Evolutionary conservation across 2,797 vertebrate genomes (phyloP), one percentile per base, ranked within the genome.

Genomic region (Ispidina lecontei): DNA sequence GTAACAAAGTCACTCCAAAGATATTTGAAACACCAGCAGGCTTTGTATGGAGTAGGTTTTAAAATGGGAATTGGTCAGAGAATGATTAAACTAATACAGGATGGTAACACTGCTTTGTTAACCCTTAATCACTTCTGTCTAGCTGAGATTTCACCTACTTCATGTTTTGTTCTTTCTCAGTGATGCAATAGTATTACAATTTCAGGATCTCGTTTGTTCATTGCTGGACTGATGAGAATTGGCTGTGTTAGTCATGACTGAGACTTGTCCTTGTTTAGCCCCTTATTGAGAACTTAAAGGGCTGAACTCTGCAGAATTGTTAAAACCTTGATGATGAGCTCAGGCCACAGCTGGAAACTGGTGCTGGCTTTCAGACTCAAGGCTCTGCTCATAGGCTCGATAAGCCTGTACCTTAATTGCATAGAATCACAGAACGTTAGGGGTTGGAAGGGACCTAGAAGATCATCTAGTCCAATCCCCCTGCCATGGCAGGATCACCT

Each of bases 241-340:
- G 77, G 12, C 8, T 46, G 33, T 12, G 18, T 46, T 83, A 46
- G 46, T 78, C 23, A 35, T 0, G 3, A 46, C 6, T 1, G 1
- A 52, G n/a, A 52, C 13, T 44, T 72, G 16, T 26, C 21, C 14
- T 58, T 84, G 12, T 75, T 72, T 44, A 59, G 21, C 7, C 17
- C 25, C 1, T 0, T 17, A 23, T 1, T n/a, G 25, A 41, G 12
- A 68, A 41, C 23, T 8, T 8, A 2, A n/a, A 67, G 21, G 14
- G 58, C n/a, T 73, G 46, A 67, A 35, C 35, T 63, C 25, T 52
- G 10, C 41, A 69, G 26, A 49, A 62, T 8, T 72, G 16, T 28
- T 58, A 56, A 88, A 84, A 4, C 11, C 10, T 35, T 68, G 67
- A 13, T 25, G 17, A 49, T 51, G 18, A 77, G 29, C 70, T 78